Conservation (phyloP, 2,888 invertebrate species). For the Euplagia quadripunctaria region DNA sequence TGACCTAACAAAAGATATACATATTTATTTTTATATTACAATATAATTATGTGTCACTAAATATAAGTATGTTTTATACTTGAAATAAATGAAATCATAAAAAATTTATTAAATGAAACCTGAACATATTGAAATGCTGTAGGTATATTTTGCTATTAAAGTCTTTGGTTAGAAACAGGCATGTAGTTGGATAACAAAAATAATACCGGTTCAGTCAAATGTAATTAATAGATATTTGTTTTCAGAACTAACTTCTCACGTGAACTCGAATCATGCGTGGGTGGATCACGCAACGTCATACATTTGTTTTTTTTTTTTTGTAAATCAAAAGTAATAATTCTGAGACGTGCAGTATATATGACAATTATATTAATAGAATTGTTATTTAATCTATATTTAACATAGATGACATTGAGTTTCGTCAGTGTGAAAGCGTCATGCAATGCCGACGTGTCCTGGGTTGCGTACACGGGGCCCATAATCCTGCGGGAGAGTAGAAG, state of each 20-base stretch:
- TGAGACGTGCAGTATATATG: conserved; percentile 30
- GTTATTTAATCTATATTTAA: conserved; percentile 35
- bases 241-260: neutral
- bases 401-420: conserved; percentile 20
- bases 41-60: neutral
- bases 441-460: conserved; percentile 46
- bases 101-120: neutral
- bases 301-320: conserved; percentile 40
- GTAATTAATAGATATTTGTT: neutral
- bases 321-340: conserved; percentile 42
- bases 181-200: neutral
- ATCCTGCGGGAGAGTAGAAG: conserved; percentile 29
- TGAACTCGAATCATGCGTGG: conserved; percentile 26
- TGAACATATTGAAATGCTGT: neutral
- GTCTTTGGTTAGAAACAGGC: neutral
- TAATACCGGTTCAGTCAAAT: neutral
- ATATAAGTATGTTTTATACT: neutral
- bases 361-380: conserved; percentile 48
- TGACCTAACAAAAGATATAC: no score
- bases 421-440: conserved; percentile 47
- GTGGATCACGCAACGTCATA: conserved; percentile 33
- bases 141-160: neutral
- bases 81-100: no score
- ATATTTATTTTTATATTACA: neutral
- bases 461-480: conserved; percentile 36